Evolutionary conservation across 2,888 invertebrate genomes (phyloP).

Genomic region (Idaea aversata): DNA sequence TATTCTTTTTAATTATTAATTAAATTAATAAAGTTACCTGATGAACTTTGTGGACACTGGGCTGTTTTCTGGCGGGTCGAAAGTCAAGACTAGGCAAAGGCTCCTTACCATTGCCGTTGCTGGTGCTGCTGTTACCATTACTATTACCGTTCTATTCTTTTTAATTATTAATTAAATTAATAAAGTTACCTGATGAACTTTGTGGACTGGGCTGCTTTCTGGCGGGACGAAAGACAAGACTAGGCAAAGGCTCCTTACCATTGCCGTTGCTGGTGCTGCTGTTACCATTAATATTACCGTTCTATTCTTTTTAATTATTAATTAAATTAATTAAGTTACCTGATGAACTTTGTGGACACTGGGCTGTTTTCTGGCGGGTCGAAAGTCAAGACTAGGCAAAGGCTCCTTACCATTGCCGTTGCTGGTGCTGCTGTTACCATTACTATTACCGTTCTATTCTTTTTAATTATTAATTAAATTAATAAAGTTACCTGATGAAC

Average conservation of each 20-base stretch:
- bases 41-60: slow-evolving; percentile 36
- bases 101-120: too few species aligned
- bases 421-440: not conserved
- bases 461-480: slow-evolving; percentile 12
- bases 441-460: not conserved
- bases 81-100: too few species aligned
- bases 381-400: slow-evolving; percentile 85
- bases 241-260: slow-evolving; percentile 88
- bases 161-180: too few species aligned
- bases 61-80: slow-evolving; percentile 62
- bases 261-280: too few species aligned
- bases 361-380: slow-evolving; percentile 71
- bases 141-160: too few species aligned
- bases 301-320: slow-evolving; percentile 13
- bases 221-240: slow-evolving; percentile 81
- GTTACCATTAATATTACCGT: not conserved
- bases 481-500: slow-evolving; percentile 44
- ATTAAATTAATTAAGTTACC: too few species aligned
- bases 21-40: too few species aligned
- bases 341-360: slow-evolving; percentile 31
- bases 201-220: slow-evolving; percentile 54
- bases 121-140: slow-evolving; percentile 3
- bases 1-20: too few species aligned
- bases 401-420: slow-evolving; percentile 81
- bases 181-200: not conserved